Conservation (phyloP, 2,797 vertebrate genomes). For the Tolypeutes matacus region DNA sequence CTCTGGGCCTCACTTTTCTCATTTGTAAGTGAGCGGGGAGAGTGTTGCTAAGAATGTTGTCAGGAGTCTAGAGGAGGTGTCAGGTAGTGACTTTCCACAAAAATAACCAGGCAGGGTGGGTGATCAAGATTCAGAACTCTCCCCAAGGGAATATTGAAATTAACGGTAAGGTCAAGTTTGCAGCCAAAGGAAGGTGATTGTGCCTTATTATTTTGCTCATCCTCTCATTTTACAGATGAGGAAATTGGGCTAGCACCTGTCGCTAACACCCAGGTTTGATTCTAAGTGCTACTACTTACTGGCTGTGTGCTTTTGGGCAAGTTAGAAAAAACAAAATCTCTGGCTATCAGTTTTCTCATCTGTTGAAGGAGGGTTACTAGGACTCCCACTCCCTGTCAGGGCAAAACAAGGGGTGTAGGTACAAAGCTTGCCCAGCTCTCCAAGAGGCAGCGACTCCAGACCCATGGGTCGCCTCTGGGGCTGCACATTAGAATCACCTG, state of each 20-base stretch:
- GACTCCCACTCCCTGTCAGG: background rate
- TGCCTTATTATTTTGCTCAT: background rate
- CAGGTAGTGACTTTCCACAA: background rate
- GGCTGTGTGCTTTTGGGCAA: background rate
- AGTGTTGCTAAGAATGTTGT: background rate
- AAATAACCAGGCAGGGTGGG: background rate
- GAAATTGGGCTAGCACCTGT: background rate
- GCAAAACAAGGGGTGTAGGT: background rate
- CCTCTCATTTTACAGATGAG: background rate
- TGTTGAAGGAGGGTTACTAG: background rate
- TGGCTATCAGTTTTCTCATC: background rate
- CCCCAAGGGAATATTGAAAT: rapidly evolving
- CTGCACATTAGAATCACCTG: background rate
- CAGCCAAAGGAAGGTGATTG: background rate
- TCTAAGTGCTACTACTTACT: background rate
- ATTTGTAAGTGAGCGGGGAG: background rate
- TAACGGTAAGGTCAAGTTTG: background rate
- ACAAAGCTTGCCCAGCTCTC: background rate
- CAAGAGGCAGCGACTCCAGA: no score
- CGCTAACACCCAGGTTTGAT: background rate
- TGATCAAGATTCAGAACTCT: background rate
- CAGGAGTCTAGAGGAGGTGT: background rate
- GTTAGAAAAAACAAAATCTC: background rate
- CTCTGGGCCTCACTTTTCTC: background rate
- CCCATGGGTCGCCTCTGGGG: background rate